Evolutionary conservation across 2,113 vertebrate genomes (phyloP), one percentile per base, ranked within the genome.

Genomic region (Epinephelus moara): DNA sequence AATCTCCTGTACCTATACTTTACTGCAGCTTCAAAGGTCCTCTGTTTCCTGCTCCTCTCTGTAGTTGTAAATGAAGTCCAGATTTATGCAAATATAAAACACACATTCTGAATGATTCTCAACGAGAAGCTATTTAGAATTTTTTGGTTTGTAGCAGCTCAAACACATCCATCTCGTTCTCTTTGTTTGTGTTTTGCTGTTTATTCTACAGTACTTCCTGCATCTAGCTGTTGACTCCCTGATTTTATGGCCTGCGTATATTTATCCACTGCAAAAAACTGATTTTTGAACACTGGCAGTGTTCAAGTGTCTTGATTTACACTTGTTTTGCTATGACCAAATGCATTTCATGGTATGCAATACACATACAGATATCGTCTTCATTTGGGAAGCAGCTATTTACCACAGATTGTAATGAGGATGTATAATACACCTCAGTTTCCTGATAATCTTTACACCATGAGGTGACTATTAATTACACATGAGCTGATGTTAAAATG

Each of bases 161-260:
- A 45, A 42, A 55, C 17, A 40, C 5, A 67, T 53, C n/a, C 9
- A 30, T 27, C 50, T 60, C 19, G 18, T 56, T 21, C 25, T 21
- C 37, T 27, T 6, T 25, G 25, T 10, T 53, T 78, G 30, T n/a
- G 40, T 59, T 73, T 55, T 50, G 45, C 18, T 23, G n/a, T 67
- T 77, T 49, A 62, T 60, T 53, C 27, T 21, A 9, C 13, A 17
- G 8, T 40, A 19, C 3, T 19, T 19, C 25, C 50, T 42, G 33
- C 61, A 71, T 68, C 2, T 15, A 42, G 2, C 56, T 42, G 45
- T 56, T 59, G 33, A 64, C 61, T 55, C 6, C 6, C 42, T 11
- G 45, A 78, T 84, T 75, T 62, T 17, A 86, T 42, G 19, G 52
- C 25, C 61, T 62, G 27, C 21, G 1, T 57, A 21, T 40, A 62